Evolutionary conservation across 2,113 vertebrate genomes (phyloP).

Genomic region (Micronycteris hirsuta): DNA sequence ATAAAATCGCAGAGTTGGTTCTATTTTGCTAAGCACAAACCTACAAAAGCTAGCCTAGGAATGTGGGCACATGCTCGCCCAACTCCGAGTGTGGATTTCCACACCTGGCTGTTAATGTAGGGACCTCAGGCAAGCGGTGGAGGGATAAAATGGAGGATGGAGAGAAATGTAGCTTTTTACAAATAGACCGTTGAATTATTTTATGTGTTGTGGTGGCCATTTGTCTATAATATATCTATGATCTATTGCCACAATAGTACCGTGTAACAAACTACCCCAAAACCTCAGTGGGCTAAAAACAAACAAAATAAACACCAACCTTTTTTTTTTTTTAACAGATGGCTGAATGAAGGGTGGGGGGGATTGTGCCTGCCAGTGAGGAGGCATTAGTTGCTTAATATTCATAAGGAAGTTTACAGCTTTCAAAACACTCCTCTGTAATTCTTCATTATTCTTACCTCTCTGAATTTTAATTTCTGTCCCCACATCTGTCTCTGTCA

Average conservation of each 20-base stretch:
- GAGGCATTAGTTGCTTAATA: background rate
- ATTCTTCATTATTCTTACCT: background rate
- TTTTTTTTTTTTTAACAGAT: background rate
- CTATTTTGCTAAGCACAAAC: slow-evolving; percentile 28
- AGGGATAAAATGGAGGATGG: background rate
- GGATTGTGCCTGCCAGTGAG: background rate
- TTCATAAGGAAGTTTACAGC: background rate
- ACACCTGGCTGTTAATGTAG: background rate
- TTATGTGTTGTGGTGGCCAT: background rate
- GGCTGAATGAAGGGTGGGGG: background rate
- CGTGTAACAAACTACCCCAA: background rate
- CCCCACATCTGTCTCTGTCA: background rate
- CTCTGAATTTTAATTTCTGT: background rate
- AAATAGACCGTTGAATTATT: background rate
- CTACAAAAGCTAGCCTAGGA: background rate
- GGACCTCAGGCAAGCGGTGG: background rate
- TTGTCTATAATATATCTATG: background rate
- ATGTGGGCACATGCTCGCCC: background rate
- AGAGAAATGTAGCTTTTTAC: background rate
- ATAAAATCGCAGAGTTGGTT: background rate
- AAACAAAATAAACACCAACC: too few relatives aligned
- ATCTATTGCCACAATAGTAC: background rate
- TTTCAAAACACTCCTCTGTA: slow-evolving; percentile 1
- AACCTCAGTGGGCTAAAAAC: background rate
- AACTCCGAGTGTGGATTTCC: background rate